Evolutionary conservation across 2,113 vertebrate species (phyloP), one percentile per base, ranked within the genome.

Genomic region (Dissostichus mawsoni): DNA sequence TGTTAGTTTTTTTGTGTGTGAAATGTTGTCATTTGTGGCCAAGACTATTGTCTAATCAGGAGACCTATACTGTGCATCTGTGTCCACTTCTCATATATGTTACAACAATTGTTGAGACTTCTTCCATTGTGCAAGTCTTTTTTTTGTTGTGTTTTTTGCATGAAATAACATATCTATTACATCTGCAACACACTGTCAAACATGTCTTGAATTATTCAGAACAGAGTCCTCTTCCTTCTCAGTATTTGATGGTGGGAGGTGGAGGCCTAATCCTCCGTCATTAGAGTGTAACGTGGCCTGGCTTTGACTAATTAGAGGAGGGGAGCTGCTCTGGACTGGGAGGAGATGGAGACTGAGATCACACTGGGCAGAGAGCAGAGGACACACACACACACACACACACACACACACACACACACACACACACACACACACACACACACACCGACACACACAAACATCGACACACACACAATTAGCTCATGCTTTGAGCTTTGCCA

Each of bases 311-410:
- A 48, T 65, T 48, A 36, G 69, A 14, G 57, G n/a, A 65, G 64
- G 69, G 66, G 57, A 50, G 53, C 51, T 85, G 62, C 36, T n/a
- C 20, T 2, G 33, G 25, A 69, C 10, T 69, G 74, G 57, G 68
- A 75, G 57, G 70, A 78, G 53, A 36, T 13, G 29, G 41, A 25
- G 73, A 45, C 64, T 91, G 81, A 89, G 85, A 83, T 91, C 89
- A 91, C 80, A 68, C 81, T 86, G 81, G 87, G 83, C 89, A 86
- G 53, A 53, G 57, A 74, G 52, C 41, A 45, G 55, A 50, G 65
- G 20, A 51, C 47, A 72, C n/a, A 69, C 62, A 67, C 78, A 56
- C 52, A n/a, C 18, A 51, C 45, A 71, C 18, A 72, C 61, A 66
- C 78, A 61, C 53, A 56, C 55, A 57, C 56, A 8, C 76, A 56